Conservation (phyloP, 2,888 invertebrate species). For the Trachelus troglodyta region DNA sequence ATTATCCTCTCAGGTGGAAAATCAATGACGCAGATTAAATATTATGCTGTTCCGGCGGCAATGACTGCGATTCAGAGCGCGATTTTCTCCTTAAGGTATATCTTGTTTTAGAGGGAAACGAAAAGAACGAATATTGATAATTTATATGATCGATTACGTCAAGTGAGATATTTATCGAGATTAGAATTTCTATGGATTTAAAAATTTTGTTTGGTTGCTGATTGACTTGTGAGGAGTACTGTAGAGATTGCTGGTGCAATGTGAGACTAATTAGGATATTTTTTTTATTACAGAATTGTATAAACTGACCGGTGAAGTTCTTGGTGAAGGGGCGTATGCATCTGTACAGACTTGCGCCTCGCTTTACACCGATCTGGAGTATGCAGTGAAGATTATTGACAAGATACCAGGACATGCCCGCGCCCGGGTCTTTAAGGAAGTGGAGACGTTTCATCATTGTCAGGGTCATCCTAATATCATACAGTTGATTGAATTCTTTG, state of each 20-base stretch:
- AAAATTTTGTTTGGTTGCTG: background rate
- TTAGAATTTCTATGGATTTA: background rate
- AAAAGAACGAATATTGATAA: background rate
- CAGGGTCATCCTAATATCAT: constrained; percentile 97
- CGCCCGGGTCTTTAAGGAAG: constrained; percentile 95
- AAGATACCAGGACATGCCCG: constrained; percentile 95
- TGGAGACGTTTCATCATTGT: constrained; percentile 99
- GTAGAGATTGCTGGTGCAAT: background rate
- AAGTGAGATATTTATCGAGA: background rate
- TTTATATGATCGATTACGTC: background rate
- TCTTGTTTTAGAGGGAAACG: background rate
- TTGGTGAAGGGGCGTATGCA: constrained; percentile 97
- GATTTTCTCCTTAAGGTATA: background rate
- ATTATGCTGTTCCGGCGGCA: background rate
- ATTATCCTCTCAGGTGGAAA: background rate
- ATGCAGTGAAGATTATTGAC: constrained; percentile 97
- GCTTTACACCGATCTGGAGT: constrained; percentile 91
- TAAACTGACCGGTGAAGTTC: constrained; percentile 92
- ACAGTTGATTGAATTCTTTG: constrained; percentile 96
- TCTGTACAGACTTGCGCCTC: constrained; percentile 94
- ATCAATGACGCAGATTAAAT: background rate
- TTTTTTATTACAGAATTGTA: constrained; percentile 81
- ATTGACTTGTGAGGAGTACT: background rate
- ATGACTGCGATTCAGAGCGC: background rate
- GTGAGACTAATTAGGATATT: background rate